Conservation (phyloP, 2,797 vertebrate species). For the Eutrigla gurnardus region DNA sequence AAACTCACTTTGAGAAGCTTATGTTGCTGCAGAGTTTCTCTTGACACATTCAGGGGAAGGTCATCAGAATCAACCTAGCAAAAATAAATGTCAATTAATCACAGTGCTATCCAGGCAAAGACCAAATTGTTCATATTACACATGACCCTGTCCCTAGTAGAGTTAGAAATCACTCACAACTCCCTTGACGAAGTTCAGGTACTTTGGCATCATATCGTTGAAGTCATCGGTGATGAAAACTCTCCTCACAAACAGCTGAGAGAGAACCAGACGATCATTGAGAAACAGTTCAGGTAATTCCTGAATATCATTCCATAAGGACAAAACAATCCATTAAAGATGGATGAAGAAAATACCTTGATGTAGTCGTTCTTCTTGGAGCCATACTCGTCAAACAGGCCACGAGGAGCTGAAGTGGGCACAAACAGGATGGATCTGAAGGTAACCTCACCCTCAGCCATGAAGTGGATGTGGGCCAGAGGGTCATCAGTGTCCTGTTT, state of each 20-base stretch:
- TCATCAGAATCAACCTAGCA: conserved; percentile 97
- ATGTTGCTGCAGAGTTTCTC: conserved; percentile 98
- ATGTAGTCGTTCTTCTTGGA: conserved; percentile 99
- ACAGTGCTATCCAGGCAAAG: background rate
- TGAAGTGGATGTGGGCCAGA: conserved; percentile 95
- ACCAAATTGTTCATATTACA: background rate
- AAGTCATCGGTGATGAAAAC: conserved; percentile 99
- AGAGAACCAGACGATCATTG: background rate
- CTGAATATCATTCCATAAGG: background rate
- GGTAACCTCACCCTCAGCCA: conserved; percentile 98
- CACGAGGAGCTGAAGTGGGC: conserved; percentile 93
- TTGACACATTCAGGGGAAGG: conserved; percentile 97
- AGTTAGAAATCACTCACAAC: conserved; percentile 88
- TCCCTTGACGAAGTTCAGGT: conserved; percentile 97
- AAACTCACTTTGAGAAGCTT: conserved; percentile 94
- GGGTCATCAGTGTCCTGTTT: conserved; percentile 93
- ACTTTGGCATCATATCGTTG: conserved; percentile 99
- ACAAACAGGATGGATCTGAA: conserved; percentile 98
- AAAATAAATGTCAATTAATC: conserved; percentile 27
- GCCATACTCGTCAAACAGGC: conserved; percentile 97
- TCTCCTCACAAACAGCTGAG: conserved; percentile 86
- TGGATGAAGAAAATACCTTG: conserved; percentile 84
- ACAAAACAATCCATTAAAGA: background rate
- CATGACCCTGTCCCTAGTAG: background rate
- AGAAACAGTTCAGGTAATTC: background rate